Base-by-base conservation (phyloP, 2,113 vertebrate species). In the Datnioides undecimradiatus region DNA sequence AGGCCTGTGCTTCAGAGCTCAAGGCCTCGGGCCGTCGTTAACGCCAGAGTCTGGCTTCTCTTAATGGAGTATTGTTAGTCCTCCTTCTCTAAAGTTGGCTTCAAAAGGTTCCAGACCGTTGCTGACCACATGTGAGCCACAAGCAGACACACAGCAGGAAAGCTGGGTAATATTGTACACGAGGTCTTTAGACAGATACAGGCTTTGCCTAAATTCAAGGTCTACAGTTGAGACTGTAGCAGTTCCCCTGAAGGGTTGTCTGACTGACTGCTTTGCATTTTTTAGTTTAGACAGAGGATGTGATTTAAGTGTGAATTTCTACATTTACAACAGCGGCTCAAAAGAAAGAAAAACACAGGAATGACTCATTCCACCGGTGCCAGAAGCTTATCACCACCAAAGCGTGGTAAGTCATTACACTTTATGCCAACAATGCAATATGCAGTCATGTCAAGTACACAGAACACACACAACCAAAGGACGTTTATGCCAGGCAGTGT, bases 31-130 rank as follows among this genome's bases (percentile, higher is more conserved):
- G 90, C 86, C 80, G 87, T 92, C 57, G 90, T 92, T 92, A 94
- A 89, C 80, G 80, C 83, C 73, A 82, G 66, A 87, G 82, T 83
- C 81, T 84, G 85, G 86, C 77, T 88, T 72, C 73, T 87, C 88
- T 95, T 92, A 94, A 94, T 90, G 70, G 88, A 90, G 84, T 83
- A 90, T 93, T 93, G 93, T 95, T 93, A 88, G 88, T 76, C 64
- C 8, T 85, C 49, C 73, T 71, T 80, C 82, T 87, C 76, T 83
- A 68, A 90, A 80, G 89, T 85, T 87, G 54, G 75, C 91, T 91
- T 90, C 83, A 70, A 85, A 91, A 80, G 82, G 46, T 63, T 80
- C 70, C 70, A 80, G 45, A 74, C 25, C 54, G n/a, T 48, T 76
- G 79, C 59, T 57, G 66, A 76, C 71, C 60, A 85, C 79, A 87